phyloP scores from a whole-genome alignment of 2,113 vertebrate genomes.

The Probosciger aterrimus region DNA sequence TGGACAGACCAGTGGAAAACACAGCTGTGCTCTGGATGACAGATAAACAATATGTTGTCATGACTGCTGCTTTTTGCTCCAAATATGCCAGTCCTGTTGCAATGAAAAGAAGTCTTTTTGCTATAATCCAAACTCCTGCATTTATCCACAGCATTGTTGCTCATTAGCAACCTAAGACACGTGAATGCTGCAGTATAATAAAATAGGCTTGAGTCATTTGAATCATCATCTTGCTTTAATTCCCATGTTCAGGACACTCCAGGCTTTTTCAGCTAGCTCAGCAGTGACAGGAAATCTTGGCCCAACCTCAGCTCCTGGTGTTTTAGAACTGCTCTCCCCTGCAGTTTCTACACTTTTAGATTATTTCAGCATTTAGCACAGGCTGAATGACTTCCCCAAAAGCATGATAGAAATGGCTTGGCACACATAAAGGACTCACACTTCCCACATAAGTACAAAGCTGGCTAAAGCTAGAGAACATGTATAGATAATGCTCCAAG shows the following conservation, averaged over 20 bases:
- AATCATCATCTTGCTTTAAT: not conserved
- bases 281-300: not conserved
- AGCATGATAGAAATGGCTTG: not conserved
- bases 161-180: not conserved
- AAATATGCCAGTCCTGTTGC: not conserved
- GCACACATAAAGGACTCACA: not conserved
- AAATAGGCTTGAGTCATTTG: not conserved
- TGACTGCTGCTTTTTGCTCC: conserved; percentile 40
- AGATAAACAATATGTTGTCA: not conserved
- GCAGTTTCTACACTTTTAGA: not conserved
- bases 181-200: not conserved
- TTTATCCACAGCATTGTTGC: not conserved
- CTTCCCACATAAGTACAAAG: not conserved
- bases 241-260: not conserved
- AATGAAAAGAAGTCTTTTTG: not conserved
- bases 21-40: not conserved
- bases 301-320: not conserved
- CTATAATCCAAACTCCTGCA: not conserved
- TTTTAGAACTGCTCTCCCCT: not conserved
- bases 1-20: conserved; percentile 21
- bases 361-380: not conserved
- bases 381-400: not conserved
- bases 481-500: not conserved
- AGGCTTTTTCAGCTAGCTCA: not conserved
- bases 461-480: not conserved